phyloP scores from a whole-genome alignment of 1,140 invertebrate genomes.

The Saccostrea glomerata region DNA sequence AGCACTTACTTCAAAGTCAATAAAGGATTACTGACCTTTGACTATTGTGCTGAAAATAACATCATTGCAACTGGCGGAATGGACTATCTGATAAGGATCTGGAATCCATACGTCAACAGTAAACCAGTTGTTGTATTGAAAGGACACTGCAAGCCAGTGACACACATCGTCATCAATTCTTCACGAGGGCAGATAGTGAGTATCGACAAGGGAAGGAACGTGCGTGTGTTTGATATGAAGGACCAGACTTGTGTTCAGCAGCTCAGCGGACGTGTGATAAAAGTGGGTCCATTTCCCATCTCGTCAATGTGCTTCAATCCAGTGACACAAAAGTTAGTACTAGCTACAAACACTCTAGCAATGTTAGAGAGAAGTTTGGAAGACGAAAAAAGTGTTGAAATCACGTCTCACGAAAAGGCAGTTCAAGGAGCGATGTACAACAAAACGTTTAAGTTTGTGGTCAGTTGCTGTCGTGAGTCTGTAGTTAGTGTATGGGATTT shows the following conservation, averaged over 20 bases:
- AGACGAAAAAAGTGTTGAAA: slow-evolving; percentile 64
- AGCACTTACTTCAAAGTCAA: slow-evolving; percentile 64
- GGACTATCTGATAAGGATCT: slow-evolving; percentile 85
- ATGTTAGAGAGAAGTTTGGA: slow-evolving; percentile 68
- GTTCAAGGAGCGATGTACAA: slow-evolving; percentile 71
- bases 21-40: slow-evolving; percentile 71
- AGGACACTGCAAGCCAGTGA: slow-evolving; percentile 85
- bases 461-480: slow-evolving; percentile 71
- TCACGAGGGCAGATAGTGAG: slow-evolving; percentile 80
- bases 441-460: slow-evolving; percentile 67
- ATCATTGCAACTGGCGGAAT: slow-evolving; percentile 83
- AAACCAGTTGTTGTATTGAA: slow-evolving; percentile 82
- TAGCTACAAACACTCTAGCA: slow-evolving; percentile 67
- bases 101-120: slow-evolving; percentile 86
- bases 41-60: slow-evolving; percentile 67
- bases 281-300: slow-evolving; percentile 62
- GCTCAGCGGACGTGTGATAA: slow-evolving; percentile 65
- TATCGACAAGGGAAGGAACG: slow-evolving; percentile 83
- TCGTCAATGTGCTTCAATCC: slow-evolving; percentile 67
- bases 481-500: slow-evolving; percentile 75
- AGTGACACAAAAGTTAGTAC: slow-evolving; percentile 59
- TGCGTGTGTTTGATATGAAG: slow-evolving; percentile 81
- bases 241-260: slow-evolving; percentile 72
- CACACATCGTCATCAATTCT: slow-evolving; percentile 78
- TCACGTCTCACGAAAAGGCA: slow-evolving; percentile 70